Evolutionary conservation across 2,888 invertebrate genomes (phyloP).

Genomic region (Exephanes ischioxanthus): DNA sequence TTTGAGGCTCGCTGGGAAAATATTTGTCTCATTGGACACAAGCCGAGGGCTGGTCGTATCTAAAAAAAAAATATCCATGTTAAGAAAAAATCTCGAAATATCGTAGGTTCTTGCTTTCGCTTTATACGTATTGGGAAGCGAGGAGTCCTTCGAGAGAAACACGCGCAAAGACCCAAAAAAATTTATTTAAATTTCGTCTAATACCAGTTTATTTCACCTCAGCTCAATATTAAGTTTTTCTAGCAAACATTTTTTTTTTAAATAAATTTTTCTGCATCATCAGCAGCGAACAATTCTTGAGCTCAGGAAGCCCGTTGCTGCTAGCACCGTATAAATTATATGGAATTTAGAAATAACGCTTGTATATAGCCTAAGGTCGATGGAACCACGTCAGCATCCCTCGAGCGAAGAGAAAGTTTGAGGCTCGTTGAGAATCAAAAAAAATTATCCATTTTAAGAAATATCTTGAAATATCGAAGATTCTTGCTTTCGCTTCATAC

Average conservation of each 20-base stretch:
- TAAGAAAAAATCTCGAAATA: background rate
- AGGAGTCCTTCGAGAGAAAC: background rate
- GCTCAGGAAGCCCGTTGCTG: background rate
- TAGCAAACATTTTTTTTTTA: too few relatives aligned
- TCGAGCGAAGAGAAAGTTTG: conserved; percentile 59
- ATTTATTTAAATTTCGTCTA: too few relatives aligned
- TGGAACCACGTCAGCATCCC: conserved; percentile 40
- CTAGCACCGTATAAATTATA: conserved; percentile 42
- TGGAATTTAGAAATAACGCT: conserved; percentile 59
- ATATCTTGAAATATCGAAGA: background rate
- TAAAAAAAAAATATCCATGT: background rate
- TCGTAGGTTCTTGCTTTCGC: background rate
- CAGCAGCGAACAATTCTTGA: background rate
- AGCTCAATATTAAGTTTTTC: background rate
- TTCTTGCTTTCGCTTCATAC: background rate
- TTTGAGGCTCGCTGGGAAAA: conserved; percentile 44
- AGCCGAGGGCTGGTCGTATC: background rate
- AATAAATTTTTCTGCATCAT: background rate
- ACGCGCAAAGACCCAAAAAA: background rate
- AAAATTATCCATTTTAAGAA: background rate
- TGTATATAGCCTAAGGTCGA: conserved; percentile 21
- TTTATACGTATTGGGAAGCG: background rate
- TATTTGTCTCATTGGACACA: conserved; percentile 39
- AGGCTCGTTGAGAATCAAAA: background rate
- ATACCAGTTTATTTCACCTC: background rate